These are phyloP conservation scores for Cryptophagus acutangulus DNA, from an alignment of 2,888 invertebrate genomes.

Conservation along the genomic window DNA sequence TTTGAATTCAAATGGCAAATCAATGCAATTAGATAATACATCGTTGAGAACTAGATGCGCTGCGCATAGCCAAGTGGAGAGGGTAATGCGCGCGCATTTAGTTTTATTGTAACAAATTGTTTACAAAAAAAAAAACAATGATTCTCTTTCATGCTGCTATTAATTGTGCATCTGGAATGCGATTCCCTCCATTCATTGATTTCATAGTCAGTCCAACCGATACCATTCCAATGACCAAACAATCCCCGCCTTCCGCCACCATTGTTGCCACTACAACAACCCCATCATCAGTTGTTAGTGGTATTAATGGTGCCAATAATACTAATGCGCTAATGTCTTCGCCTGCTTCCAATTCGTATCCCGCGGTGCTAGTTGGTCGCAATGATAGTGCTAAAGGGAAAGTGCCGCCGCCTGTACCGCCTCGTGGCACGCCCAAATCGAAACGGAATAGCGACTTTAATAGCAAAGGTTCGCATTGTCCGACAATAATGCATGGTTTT, in stretches of 20 bases:
- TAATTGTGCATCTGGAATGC: neutral
- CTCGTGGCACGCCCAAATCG: conserved; percentile 70
- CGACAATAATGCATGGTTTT: too few species aligned
- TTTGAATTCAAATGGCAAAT: too few species aligned
- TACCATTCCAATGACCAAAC: conserved; percentile 49
- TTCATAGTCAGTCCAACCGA: conserved; percentile 53
- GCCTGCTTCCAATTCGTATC: conserved; percentile 59
- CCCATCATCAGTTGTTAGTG: neutral
- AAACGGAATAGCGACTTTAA: conserved; percentile 52
- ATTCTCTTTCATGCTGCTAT: conserved; percentile 1
- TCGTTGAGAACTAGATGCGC: too few species aligned
- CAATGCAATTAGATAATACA: too few species aligned
- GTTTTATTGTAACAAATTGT: too few species aligned
- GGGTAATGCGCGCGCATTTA: too few species aligned
- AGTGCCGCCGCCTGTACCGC: conserved; percentile 85
- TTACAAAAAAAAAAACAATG: too few species aligned
- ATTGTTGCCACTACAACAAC: conserved; percentile 36
- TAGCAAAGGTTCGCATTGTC: conserved; percentile 46
- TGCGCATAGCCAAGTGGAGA: too few species aligned
- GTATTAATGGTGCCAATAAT: neutral
- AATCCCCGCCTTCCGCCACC: conserved; percentile 45
- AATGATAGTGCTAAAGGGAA: conserved; percentile 57
- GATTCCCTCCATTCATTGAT: conserved; percentile 9
- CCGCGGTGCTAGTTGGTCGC: conserved; percentile 69
- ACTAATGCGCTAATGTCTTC: conserved; percentile 43